Base-by-base conservation (phyloP, 1,140 invertebrate genomes). In the Lasioglossum albipes region DNA sequence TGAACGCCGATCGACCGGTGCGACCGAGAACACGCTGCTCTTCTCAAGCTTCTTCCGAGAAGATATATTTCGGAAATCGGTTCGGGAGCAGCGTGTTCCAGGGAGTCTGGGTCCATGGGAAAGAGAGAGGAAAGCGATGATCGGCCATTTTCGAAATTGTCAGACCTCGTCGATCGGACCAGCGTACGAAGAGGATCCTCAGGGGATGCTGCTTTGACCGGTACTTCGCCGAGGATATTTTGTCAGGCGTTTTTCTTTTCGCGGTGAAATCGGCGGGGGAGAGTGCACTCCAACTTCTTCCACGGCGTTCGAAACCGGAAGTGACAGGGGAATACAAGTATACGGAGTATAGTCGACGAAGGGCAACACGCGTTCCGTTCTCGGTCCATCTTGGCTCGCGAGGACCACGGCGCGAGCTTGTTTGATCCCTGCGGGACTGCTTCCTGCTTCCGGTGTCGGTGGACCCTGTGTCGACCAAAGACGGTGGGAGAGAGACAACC, bases 341-440 rank as follows among this genome's bases (percentile, higher is more conserved):
- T 27, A 62, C 27, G 36, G 9, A 22, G 16, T n/a, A 16, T 2
- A 59, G 36, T 49, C 45, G 45, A 3, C 45, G 10, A 12, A 49
- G 45, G 22, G 16, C 16, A 59, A 41, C 57, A 71, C 71, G 71
- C 78, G 20, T 54, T 80, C 49, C 62, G 22, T 45, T 70, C 79
- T 69, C 76, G 69, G 76, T 82, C 76, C 81, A 71, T 72, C 70
- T 71, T 79, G 18, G 45, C 36, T 41, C 52, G 45, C 45, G 10
- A 49, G 45, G 45, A 49, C 45, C 45, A 12, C 45, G 45, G 13
- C 45, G 10, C 45, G 45, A 49, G 10, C 45, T 3, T 12, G 10
- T 49, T 49, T 13, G 45, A 22, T 6, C n/a, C 27, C 45, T 27
- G 57, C 49, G 76, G 41, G 12, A 73, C 69, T 49, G 45, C 13